Percentiles rank a stretch among this genome's conserved stretches.
phyloP scores from a whole-genome alignment of 2,888 invertebrate genomes.

The Loripinus fragilis region DNA sequence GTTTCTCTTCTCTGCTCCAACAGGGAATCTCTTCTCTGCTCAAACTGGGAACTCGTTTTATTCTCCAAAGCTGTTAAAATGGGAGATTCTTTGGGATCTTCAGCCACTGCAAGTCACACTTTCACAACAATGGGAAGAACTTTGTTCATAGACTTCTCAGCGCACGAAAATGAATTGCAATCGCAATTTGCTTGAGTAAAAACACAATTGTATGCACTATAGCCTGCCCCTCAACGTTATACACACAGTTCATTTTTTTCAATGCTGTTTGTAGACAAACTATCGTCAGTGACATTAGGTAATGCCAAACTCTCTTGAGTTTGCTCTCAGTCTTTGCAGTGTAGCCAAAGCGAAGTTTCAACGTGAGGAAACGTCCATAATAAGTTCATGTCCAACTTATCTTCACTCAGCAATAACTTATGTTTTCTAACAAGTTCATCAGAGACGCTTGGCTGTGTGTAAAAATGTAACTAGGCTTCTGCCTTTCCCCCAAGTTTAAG shows the following conservation, averaged over 20 bases:
- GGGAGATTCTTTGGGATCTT: conserved; percentile 3
- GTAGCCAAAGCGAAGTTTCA: conserved; percentile 36
- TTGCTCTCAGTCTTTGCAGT: conserved; percentile 35
- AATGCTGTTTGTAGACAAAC: conserved; percentile 17
- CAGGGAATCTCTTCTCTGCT: conserved; percentile 6
- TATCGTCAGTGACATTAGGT: conserved; percentile 21
- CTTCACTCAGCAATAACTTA: conserved; percentile 21
- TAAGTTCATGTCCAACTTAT: conserved; percentile 34
- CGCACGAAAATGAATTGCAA: conserved; percentile 32
- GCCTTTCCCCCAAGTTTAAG: conserved; percentile 21
- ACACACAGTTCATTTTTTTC: no score
- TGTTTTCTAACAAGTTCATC: conserved; percentile 39
- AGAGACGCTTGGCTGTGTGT: conserved; percentile 31
- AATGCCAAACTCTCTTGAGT: conserved; percentile 32
- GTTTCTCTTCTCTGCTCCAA: not conserved
- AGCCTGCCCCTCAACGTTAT: conserved; percentile 11
- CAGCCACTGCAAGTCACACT: conserved; percentile 22
- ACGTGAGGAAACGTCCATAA: conserved; percentile 39
- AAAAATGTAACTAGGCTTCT: conserved; percentile 31
- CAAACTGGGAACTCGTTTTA: conserved; percentile 30
- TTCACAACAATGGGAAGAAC: conserved; percentile 36
- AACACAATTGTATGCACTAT: conserved; percentile 23
- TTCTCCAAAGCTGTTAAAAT: conserved; percentile 25
- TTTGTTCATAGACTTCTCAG: conserved; percentile 43
- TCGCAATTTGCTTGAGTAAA: conserved; percentile 26